A percentile compares a stretch with the other conserved stretches of the same genome.
Evolutionary conservation across 2,888 invertebrate genomes (phyloP).

Genomic region (Synanthedon myopaeformis): DNA sequence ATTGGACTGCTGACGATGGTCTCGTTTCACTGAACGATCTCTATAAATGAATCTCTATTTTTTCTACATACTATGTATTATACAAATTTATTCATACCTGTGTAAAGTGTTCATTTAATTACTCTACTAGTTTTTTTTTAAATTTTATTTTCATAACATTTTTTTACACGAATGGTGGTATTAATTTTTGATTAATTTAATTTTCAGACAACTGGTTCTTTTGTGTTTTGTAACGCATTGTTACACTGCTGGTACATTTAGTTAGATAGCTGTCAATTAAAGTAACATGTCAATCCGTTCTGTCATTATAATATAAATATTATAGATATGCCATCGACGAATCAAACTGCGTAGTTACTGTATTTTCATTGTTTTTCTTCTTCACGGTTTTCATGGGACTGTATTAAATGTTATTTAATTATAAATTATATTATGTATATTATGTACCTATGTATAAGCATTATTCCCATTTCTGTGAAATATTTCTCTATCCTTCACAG

Average conservation of each 20-base stretch:
- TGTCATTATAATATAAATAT: neutral
- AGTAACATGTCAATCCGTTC: conserved; percentile 53
- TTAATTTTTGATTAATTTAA: neutral
- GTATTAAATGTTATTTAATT: too few species aligned
- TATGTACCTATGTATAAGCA: too few species aligned
- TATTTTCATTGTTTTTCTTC: too few species aligned
- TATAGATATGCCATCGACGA: too few species aligned
- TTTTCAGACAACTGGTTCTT: too few species aligned
- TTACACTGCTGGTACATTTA: conserved; percentile 2
- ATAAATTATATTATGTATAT: too few species aligned
- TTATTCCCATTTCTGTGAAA: too few species aligned
- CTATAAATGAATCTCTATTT: conserved; percentile 69
- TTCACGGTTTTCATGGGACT: too few species aligned
- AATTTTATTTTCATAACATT: conserved; percentile 6
- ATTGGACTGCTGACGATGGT: conserved; percentile 41
- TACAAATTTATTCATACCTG: conserved; percentile 62
- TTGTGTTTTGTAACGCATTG: too few species aligned
- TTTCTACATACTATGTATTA: conserved; percentile 69
- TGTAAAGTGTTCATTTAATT: conserved; percentile 56
- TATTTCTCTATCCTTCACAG: too few species aligned
- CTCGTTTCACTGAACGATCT: conserved; percentile 67
- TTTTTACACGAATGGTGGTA: conserved; percentile 4
- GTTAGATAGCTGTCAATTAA: conserved; percentile 61
- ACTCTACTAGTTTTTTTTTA: conserved; percentile 13
- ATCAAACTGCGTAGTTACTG: too few species aligned